phyloP scores from a whole-genome alignment of 2,888 invertebrate genomes.

The Sphinx pinastri region DNA sequence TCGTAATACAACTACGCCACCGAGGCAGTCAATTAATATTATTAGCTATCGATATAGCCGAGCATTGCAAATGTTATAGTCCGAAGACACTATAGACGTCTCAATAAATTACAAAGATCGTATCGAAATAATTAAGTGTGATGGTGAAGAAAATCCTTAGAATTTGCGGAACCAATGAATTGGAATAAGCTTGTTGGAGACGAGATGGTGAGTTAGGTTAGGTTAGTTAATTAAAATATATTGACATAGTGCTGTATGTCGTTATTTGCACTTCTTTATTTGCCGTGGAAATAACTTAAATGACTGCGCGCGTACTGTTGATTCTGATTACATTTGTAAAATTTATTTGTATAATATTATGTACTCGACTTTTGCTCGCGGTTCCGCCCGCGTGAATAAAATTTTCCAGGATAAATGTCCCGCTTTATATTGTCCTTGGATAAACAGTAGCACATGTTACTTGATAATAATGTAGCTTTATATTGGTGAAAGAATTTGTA shows the following conservation, averaged over 20 bases:
- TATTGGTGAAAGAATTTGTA: too few species aligned
- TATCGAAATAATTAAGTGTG: constrained; percentile 14
- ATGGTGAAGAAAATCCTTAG: not conserved
- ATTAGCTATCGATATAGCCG: not conserved
- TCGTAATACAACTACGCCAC: too few species aligned
- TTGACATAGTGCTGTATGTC: constrained; percentile 3
- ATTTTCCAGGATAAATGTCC: too few species aligned
- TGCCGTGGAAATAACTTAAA: not conserved
- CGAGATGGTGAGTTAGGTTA: not conserved
- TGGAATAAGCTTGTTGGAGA: not conserved
- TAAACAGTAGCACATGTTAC: too few species aligned
- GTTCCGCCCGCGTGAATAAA: too few species aligned
- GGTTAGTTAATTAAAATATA: constrained; percentile 23
- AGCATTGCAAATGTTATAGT: not conserved
- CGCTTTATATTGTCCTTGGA: too few species aligned
- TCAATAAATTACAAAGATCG: constrained; percentile 3
- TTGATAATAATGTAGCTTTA: too few species aligned
- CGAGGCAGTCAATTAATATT: not conserved
- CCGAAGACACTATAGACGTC: not conserved
- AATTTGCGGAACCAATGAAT: not conserved
- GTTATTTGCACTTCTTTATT: constrained; percentile 16
- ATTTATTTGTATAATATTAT: not conserved
- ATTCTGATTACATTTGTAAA: too few species aligned
- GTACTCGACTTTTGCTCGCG: too few species aligned
- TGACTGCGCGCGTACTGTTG: not conserved